Conservation (phyloP, 2,797 vertebrate species). For the Lateolabrax maculatus region DNA sequence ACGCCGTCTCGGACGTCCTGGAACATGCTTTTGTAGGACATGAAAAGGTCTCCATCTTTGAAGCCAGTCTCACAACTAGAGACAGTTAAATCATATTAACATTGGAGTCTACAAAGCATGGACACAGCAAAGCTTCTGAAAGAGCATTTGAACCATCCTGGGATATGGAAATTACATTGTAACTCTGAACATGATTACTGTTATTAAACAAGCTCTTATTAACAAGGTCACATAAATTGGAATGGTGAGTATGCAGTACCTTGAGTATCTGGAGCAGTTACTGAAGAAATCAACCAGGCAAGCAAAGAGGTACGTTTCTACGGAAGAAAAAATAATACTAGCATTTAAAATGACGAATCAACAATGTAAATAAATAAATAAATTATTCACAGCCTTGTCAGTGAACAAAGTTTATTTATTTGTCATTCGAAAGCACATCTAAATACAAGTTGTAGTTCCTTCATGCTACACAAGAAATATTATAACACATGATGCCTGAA, state of each 20-base stretch:
- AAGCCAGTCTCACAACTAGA: slow-evolving; percentile 93
- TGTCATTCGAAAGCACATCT: too few species aligned
- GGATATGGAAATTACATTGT: background rate
- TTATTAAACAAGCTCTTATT: background rate
- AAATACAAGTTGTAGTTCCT: too few species aligned
- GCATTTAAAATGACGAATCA: background rate
- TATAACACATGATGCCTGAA: background rate
- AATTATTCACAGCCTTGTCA: background rate
- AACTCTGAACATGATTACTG: background rate
- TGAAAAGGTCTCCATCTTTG: slow-evolving; percentile 97
- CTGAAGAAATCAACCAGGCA: slow-evolving; percentile 97
- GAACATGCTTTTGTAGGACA: slow-evolving; percentile 98
- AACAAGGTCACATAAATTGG: background rate
- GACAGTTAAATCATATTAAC: background rate
- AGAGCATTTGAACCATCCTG: background rate
- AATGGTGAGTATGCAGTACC: slow-evolving; percentile 79
- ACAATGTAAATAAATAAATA: background rate
- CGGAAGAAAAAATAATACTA: slow-evolving; percentile 38
- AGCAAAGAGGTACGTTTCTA: slow-evolving; percentile 97
- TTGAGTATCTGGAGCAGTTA: slow-evolving; percentile 93
- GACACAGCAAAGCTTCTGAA: background rate
- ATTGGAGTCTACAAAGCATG: background rate
- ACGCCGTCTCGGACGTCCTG: slow-evolving; percentile 96
- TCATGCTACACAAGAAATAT: background rate
- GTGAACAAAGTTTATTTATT: background rate